Evolutionary conservation across 2,888 invertebrate species (phyloP), one percentile per base, ranked within the genome.

Genomic region (Dendrolimus pini): DNA sequence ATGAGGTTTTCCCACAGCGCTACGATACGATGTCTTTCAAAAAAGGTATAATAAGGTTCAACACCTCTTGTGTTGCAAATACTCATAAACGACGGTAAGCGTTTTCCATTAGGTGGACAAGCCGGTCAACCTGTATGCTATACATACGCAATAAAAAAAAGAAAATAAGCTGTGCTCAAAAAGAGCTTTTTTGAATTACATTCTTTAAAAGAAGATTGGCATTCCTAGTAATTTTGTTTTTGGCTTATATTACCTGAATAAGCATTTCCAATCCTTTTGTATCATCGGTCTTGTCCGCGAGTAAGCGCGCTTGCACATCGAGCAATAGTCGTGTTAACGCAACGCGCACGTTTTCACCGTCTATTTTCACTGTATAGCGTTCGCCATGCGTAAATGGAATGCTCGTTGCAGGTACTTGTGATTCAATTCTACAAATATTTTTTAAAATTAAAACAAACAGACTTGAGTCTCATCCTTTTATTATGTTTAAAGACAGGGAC

Each of bases 241-340:
- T 41, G 41, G 30, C n/a, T 52, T 30, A 41, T 14, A 1, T 55
- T 58, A 89, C 85, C 89, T 92, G 87, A 81, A 88, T 82, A 62
- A 86, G 81, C 90, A 82, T 69, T 73, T 92, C 92, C 54, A 96
- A 91, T 62, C 95, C 94, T 69, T 95, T 94, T 0, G 96, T 96
- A 72, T 97, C 96, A 70, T 97, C 97, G 65, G 95, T 95, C 62
- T 93, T 92, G 57, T 92, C 91, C 8, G 70, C 75, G 58, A 96
- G 80, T 80, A 97, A 89, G 69, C 93, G 92, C 56, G 86, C 91
- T 79, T 95, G 94, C 9, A 96, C 86, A 2, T 89, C 84, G 55
- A 93, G 87, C 72, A 96, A 85, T 1, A 93, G 80, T 41, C 92
- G 83, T 0, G 93, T 92, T 1, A 96, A 79, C 2, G 87, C 88